Conservation (phyloP, 53 echinoderm and acorn worm species). For the Apostichopus leukothele region DNA sequence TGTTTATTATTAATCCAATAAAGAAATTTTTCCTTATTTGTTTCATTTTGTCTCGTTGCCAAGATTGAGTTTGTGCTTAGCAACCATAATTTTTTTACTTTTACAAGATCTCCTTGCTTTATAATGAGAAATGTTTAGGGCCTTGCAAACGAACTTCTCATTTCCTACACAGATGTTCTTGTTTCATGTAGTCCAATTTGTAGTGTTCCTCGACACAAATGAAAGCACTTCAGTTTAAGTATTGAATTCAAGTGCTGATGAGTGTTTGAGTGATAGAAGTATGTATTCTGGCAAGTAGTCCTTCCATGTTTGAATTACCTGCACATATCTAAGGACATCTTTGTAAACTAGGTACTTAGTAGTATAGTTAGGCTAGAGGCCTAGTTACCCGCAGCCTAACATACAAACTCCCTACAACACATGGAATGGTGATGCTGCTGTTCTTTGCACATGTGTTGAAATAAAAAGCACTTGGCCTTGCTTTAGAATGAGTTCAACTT, state of each 20-base stretch:
- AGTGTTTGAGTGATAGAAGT: neutral
- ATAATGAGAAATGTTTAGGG: too few relatives aligned
- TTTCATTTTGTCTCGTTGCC: too few relatives aligned
- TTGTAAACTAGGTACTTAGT: neutral
- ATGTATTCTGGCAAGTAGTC: neutral
- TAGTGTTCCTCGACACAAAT: neutral
- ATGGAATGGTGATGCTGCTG: too few relatives aligned
- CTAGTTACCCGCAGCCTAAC: neutral
- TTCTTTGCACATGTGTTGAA: too few relatives aligned
- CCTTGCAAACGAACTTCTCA: too few relatives aligned
- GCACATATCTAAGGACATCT: neutral
- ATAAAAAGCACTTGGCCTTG: too few relatives aligned
- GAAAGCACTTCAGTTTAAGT: neutral
- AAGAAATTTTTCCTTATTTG: too few relatives aligned
- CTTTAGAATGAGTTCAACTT: too few relatives aligned
- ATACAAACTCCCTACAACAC: neutral
- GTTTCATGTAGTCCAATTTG: neutral
- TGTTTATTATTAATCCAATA: too few relatives aligned
- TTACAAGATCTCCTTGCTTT: too few relatives aligned
- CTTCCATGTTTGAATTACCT: neutral
- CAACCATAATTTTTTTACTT: too few relatives aligned
- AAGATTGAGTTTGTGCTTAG: too few relatives aligned
- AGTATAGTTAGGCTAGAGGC: neutral
- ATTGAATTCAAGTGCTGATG: neutral
- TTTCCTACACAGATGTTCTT: neutral